These are phyloP conservation scores for Monochamus alternatus DNA, from an alignment of 2,888 invertebrate genomes.

Conservation along the genomic window DNA sequence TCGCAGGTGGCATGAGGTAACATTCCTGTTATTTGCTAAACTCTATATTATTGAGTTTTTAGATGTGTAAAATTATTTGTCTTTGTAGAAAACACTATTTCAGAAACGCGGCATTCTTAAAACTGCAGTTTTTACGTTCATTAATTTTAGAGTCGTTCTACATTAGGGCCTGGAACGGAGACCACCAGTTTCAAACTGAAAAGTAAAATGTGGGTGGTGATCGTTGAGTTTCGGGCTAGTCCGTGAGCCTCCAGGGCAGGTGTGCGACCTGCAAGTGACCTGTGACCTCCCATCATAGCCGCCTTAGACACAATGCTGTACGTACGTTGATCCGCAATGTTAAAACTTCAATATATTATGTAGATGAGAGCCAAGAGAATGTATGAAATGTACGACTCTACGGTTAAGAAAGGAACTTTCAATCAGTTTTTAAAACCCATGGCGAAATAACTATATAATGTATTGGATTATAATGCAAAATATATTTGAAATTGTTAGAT, in stretches of 20 bases:
- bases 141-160: neutral
- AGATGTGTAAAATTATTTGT: too few species aligned
- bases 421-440: neutral
- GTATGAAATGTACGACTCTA: constrained; percentile 29
- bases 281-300: constrained; percentile 57
- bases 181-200: constrained; percentile 27
- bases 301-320: constrained; percentile 54
- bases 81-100: too few species aligned
- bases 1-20: too few species aligned
- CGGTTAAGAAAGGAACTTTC: constrained; percentile 19
- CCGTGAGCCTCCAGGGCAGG: constrained; percentile 61
- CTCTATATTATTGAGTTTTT: too few species aligned
- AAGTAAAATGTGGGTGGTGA: constrained; percentile 55
- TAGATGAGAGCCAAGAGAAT: constrained; percentile 41
- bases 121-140: too few species aligned
- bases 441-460: neutral
- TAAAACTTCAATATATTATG: constrained; percentile 49
- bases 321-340: constrained; percentile 48
- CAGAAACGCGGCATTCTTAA: too few species aligned
- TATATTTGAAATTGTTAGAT: neutral
- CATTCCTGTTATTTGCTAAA: too few species aligned
- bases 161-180: constrained; percentile 15
- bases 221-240: constrained; percentile 56
- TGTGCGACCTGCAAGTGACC: constrained; percentile 62
- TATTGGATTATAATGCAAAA: neutral